These are phyloP conservation scores for Hyles lineata DNA, from an alignment of 2,888 invertebrate species.

Conservation along the genomic window DNA sequence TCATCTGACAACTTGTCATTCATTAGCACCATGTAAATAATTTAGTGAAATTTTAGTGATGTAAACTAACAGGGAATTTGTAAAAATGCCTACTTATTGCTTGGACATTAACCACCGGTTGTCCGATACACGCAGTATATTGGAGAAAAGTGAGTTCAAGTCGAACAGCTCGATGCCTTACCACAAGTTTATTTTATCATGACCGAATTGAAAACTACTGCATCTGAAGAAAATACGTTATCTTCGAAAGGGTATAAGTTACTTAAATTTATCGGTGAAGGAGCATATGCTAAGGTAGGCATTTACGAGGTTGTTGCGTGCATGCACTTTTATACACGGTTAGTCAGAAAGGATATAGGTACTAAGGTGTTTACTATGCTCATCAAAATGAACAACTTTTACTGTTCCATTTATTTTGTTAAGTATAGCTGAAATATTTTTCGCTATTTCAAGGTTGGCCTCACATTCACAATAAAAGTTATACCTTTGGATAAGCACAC, in stretches of 20 bases:
- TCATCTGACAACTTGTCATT: constrained; percentile 28
- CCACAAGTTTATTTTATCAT: constrained; percentile 66
- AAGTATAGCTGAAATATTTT: too few relatives aligned
- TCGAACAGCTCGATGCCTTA: constrained; percentile 53
- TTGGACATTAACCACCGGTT: constrained; percentile 52
- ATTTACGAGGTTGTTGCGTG: not conserved
- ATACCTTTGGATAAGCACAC: too few relatives aligned
- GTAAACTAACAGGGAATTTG: constrained; percentile 50
- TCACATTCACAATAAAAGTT: too few relatives aligned
- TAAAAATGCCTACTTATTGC: constrained; percentile 68
- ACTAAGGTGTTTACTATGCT: too few relatives aligned
- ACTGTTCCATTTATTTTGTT: too few relatives aligned
- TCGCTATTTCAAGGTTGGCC: too few relatives aligned
- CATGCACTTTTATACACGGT: not conserved
- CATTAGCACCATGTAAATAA: constrained; percentile 45
- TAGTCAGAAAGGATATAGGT: too few relatives aligned
- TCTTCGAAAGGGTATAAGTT: constrained; percentile 86
- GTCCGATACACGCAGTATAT: constrained; percentile 46
- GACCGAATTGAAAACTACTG: constrained; percentile 74
- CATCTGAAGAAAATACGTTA: constrained; percentile 79
- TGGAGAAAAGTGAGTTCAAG: constrained; percentile 46
- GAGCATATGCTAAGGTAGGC: constrained; percentile 90
- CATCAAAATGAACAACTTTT: too few relatives aligned
- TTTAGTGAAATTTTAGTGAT: constrained; percentile 54
- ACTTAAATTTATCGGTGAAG: constrained; percentile 88